These are phyloP conservation scores for Palloptera scutellata DNA, from an alignment of 2,888 invertebrate genomes.

Conservation along the genomic window DNA sequence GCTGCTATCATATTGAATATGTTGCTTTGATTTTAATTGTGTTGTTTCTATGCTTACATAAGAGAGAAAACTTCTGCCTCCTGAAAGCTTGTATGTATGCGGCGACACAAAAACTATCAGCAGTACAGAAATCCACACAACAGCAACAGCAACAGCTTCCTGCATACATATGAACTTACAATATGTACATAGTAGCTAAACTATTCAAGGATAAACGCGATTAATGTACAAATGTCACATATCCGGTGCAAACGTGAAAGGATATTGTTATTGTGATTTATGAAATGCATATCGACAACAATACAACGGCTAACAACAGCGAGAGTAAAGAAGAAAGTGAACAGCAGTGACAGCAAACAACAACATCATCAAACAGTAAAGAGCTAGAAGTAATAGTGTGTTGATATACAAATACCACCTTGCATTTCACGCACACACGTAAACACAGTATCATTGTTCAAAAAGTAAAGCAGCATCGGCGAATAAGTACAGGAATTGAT, in stretches of 20 bases:
- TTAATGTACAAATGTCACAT: constrained; percentile 3
- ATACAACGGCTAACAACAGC: constrained; percentile 19
- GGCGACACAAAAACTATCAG: no score
- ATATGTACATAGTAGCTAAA: no score
- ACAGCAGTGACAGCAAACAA: constrained; percentile 23
- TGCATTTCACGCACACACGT: not conserved
- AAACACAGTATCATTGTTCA: not conserved
- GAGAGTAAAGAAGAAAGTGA: constrained; percentile 17
- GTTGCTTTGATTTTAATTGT: no score
- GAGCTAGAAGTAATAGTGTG: not conserved
- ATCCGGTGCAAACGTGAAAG: not conserved
- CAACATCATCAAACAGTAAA: not conserved
- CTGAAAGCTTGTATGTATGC: no score
- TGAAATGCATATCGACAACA: constrained; percentile 36
- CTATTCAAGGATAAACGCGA: not conserved
- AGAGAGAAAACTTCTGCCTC: no score
- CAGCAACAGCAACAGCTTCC: no score
- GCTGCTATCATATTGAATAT: no score
- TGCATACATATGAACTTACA: no score
- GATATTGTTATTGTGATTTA: constrained; percentile 41
- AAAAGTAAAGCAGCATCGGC: not conserved
- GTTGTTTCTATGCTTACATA: no score
- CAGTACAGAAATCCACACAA: no score
- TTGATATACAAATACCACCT: not conserved
- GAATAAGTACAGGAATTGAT: no score